Evolutionary conservation across 2,113 vertebrate species (phyloP).

Genomic region (Lycaon pictus): DNA sequence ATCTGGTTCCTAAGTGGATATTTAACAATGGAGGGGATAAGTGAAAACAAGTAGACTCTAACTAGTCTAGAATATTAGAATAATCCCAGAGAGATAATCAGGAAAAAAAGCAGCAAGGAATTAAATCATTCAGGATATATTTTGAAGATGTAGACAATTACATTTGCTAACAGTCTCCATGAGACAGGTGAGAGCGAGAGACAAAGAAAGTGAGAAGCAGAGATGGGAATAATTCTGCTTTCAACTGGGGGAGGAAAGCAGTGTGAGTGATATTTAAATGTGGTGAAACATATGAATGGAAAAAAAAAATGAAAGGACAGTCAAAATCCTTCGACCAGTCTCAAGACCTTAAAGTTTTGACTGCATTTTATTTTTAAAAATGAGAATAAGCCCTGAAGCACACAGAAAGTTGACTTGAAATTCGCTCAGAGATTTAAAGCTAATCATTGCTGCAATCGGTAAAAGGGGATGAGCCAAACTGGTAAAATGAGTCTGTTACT

Average conservation of each 20-base stretch:
- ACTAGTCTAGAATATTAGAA: background rate
- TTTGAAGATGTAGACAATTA: background rate
- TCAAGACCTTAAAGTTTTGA: background rate
- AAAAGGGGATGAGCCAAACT: background rate
- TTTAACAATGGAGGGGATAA: background rate
- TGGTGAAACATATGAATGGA: background rate
- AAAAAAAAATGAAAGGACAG: background rate
- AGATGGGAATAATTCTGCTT: background rate
- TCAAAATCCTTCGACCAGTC: background rate
- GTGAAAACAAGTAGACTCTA: background rate
- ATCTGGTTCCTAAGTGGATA: background rate
- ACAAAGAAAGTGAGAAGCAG: background rate
- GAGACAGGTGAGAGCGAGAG: background rate
- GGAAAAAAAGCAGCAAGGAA: background rate
- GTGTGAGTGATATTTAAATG: background rate
- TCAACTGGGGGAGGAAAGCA: background rate
- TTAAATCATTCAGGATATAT: background rate
- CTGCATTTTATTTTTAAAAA: background rate
- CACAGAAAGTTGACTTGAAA: background rate
- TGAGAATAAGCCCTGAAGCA: background rate
- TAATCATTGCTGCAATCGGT: background rate
- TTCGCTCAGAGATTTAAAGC: background rate
- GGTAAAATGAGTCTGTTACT: background rate
- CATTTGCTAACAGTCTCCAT: background rate
- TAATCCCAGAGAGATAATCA: background rate